Conservation (phyloP, 2,113 vertebrate species). For the Nesogale talazaci region DNA sequence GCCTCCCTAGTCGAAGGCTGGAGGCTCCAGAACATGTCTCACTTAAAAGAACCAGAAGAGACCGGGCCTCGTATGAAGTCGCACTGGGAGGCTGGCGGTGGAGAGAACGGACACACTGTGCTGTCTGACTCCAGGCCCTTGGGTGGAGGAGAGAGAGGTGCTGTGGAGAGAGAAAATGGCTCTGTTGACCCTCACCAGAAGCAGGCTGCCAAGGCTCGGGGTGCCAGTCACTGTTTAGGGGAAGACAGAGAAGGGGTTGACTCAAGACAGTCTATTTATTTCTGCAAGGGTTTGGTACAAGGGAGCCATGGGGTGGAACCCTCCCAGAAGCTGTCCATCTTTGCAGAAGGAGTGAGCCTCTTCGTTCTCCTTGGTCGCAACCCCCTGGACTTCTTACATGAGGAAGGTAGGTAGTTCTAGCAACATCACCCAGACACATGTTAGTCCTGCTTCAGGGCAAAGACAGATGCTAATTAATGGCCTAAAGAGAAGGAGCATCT, state of each 20-base stretch:
- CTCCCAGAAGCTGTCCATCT: too few species aligned
- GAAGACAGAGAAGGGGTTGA: too few species aligned
- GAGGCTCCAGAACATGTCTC: background rate
- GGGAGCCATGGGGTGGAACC: too few species aligned
- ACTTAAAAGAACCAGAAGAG: background rate
- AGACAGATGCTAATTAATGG: background rate
- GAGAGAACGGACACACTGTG: background rate
- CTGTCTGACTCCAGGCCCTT: background rate
- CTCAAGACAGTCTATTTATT: too few species aligned
- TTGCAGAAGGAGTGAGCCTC: too few species aligned
- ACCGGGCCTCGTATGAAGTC: background rate
- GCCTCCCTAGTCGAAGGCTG: background rate
- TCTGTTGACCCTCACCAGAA: background rate
- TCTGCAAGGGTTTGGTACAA: too few species aligned
- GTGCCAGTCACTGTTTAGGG: too few species aligned
- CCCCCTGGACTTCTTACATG: too few species aligned
- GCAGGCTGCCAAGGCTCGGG: background rate
- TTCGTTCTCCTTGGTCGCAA: too few species aligned
- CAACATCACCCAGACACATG: background rate
- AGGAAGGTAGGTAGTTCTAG: background rate
- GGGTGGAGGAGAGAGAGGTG: constrained; percentile 2
- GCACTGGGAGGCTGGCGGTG: background rate
- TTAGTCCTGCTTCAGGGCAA: background rate
- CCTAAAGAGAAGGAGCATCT: constrained; percentile 6
- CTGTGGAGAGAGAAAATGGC: background rate